Percentiles rank a stretch among this genome's conserved stretches.
phyloP scores from a whole-genome alignment of 2,113 vertebrate genomes.

The Macroglossus sobrinus region DNA sequence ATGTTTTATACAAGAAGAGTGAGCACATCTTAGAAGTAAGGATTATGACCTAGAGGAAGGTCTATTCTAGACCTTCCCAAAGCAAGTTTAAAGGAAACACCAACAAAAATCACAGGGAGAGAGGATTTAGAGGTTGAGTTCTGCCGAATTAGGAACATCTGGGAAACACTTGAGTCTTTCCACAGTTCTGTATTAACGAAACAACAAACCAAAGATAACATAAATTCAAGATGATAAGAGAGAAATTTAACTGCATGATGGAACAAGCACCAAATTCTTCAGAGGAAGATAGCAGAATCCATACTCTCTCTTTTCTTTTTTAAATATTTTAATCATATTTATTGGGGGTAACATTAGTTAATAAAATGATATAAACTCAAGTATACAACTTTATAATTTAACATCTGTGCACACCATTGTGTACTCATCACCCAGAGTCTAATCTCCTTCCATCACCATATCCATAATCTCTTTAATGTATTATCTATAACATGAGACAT shows the following conservation, averaged over 20 bases:
- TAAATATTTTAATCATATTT: background rate
- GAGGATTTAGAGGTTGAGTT: background rate
- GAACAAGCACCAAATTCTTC: background rate
- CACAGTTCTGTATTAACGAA: background rate
- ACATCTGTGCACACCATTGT: background rate
- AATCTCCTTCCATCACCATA: background rate
- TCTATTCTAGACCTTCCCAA: background rate
- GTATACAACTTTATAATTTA: background rate
- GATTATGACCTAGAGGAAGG: background rate
- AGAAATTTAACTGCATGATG: background rate
- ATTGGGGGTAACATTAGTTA: background rate
- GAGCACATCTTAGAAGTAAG: background rate
- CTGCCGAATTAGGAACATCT: background rate
- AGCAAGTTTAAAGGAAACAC: background rate
- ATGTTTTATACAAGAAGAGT: background rate
- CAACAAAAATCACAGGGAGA: background rate
- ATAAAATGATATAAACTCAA: background rate
- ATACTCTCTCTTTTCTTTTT: background rate
- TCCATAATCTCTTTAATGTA: background rate
- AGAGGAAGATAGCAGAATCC: background rate
- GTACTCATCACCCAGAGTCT: background rate
- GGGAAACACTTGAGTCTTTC: background rate
- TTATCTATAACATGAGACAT: background rate
- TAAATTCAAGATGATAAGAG: background rate
- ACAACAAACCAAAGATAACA: background rate